Conservation (phyloP, 1,140 invertebrate genomes). For the Eumeta japonica region DNA sequence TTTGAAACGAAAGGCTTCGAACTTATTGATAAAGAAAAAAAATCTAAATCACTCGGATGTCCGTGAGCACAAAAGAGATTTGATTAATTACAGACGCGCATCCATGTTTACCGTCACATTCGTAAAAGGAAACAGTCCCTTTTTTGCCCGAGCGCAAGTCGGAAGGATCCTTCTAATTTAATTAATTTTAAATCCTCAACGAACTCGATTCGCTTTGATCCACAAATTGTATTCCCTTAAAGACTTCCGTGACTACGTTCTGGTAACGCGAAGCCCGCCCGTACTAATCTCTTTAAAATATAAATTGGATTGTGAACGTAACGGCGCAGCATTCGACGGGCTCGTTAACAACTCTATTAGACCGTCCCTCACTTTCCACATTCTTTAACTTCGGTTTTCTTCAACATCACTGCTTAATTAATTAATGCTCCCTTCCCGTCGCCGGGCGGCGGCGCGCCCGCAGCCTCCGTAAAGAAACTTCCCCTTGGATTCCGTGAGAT, state of each 20-base stretch:
- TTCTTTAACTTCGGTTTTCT: conserved; percentile 16
- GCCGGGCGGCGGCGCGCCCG: too few relatives aligned
- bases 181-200: background rate
- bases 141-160: too few relatives aligned
- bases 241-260: background rate
- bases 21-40: too few relatives aligned
- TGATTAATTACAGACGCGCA: too few relatives aligned
- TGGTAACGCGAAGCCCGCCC: background rate
- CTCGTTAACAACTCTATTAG: conserved; percentile 17
- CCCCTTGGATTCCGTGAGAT: background rate
- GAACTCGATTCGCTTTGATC: background rate
- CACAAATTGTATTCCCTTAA: background rate
- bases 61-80: too few relatives aligned
- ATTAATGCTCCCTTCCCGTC: conserved; percentile 15
- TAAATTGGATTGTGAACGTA: conserved; percentile 1
- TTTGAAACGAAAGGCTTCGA: too few relatives aligned
- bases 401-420: conserved; percentile 19
- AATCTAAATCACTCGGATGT: too few relatives aligned
- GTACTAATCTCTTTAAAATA: conserved; percentile 3
- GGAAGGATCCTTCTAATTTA: too few relatives aligned
- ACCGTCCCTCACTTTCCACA: conserved; percentile 15
- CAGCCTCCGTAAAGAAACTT: background rate
- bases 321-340: conserved; percentile 3
- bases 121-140: too few relatives aligned
- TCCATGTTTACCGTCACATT: too few relatives aligned